Percentiles rank a stretch among this genome's conserved stretches.
Conservation (phyloP, 1,140 invertebrate genomes). For the Caenorhabditis remanei region DNA sequence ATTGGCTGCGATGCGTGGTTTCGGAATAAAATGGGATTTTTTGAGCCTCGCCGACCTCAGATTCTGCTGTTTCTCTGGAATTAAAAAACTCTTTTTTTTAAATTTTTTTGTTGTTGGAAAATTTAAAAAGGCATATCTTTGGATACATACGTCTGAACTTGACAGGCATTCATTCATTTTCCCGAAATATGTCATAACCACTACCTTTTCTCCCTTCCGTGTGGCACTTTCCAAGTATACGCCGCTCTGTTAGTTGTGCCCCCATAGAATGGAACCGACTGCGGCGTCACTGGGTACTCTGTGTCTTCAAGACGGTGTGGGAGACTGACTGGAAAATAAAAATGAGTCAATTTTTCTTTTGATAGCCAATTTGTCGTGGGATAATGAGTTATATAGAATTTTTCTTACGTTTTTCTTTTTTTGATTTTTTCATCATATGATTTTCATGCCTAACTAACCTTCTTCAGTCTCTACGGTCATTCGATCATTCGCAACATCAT, state of each 20-base stretch:
- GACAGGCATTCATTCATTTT: too few species aligned
- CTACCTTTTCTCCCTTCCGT: slow-evolving; percentile 15
- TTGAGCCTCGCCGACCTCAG: slow-evolving; percentile 13
- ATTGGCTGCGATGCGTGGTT: slow-evolving; percentile 46
- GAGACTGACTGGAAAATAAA: not conserved
- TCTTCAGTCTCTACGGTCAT: slow-evolving; percentile 14
- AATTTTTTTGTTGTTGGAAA: too few species aligned
- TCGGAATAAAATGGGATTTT: slow-evolving; percentile 49
- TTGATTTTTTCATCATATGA: not conserved
- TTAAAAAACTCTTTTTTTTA: too few species aligned
- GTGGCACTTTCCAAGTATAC: slow-evolving; percentile 50
- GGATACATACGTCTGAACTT: too few species aligned
- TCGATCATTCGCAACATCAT: not conserved
- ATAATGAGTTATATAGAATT: not conserved
- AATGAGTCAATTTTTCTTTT: not conserved
- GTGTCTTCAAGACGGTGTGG: slow-evolving; percentile 46
- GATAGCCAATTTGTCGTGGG: not conserved
- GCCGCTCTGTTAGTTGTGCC: slow-evolving; percentile 29
- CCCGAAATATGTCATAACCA: not conserved
- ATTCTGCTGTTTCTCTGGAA: slow-evolving; percentile 25
- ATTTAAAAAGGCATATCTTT: too few species aligned
- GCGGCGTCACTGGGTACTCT: slow-evolving; percentile 43
- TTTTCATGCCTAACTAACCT: not conserved
- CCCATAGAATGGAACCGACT: slow-evolving; percentile 35
- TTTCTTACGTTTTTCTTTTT: not conserved